Evolutionary conservation across 1,140 invertebrate genomes (phyloP), one percentile per base, ranked within the genome.

Genomic region (Antheraea pernyi): DNA sequence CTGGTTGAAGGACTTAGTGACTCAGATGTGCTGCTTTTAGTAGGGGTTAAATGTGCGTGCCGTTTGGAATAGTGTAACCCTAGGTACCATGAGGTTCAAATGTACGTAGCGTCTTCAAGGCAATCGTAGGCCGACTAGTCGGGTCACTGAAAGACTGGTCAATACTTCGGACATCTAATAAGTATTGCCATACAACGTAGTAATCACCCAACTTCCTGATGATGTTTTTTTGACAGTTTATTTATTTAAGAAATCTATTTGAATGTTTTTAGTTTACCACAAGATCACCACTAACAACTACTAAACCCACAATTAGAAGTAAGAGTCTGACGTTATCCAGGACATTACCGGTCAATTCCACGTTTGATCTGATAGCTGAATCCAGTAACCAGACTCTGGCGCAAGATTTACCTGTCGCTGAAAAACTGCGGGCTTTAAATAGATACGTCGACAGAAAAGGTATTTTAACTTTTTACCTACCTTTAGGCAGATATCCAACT

Each of bases 371-470:
- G 39, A 77, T 78, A 46, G 82, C 84, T 0, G 87, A 89, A 30
- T 76, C 83, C 8, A 82, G 82, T 8, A 91, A 91, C 67, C 81
- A 86, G 63, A 88, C 82, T 0, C 68, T 89, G 1, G 73, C 81
- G 0, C 85, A 89, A 65, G 87, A 88, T 19, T 64, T 88, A 8
- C 88, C 88, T 0, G 80, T 89, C 0, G 84, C 88, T 42, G 87
- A 91, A 64, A 91, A 85, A 62, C 66, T 91, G 11, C 74, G 88
- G 7, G 82, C 87, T 0, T 58, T 88, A 0, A 89, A 87, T 60
- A 80, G 88, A 85, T 88, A 83, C 65, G 73, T 82, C 62, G 88
- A 91, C 65, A 82, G 87, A 18, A 91, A 89, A 87, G 83, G 88
- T 89, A 73, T 13, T 3, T 16, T 62, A 65, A 30, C 4, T 30